Percentiles rank a stretch among this genome's conserved stretches.
These are phyloP conservation scores for Notodonta dromedarius DNA, from an alignment of 2,888 invertebrate genomes.

Conservation along the genomic window DNA sequence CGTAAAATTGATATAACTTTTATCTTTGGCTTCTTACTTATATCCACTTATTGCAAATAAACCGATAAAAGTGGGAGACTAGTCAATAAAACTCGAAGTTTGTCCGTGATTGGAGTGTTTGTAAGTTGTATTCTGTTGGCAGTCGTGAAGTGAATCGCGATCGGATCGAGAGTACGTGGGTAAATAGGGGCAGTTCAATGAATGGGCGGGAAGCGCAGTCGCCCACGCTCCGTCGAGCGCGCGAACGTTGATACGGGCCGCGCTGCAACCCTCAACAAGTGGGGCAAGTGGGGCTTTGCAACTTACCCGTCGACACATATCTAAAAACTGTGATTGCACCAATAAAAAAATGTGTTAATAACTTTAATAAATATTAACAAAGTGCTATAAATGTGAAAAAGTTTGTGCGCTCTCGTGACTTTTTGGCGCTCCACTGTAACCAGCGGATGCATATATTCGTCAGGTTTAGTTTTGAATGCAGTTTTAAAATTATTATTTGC, in stretches of 20 bases:
- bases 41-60: conserved; percentile 2
- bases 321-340: conserved; percentile 18
- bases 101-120: conserved; percentile 27
- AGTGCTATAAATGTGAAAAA: conserved; percentile 30
- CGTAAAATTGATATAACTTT: not conserved
- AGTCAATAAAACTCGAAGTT: conserved; percentile 20
- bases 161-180: conserved; percentile 58
- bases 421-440: conserved; percentile 30
- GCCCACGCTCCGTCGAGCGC: conserved; percentile 77
- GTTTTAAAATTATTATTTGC: too few relatives aligned
- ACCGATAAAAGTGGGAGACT: conserved; percentile 2
- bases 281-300: conserved; percentile 42
- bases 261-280: conserved; percentile 69
- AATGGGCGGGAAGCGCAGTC: conserved; percentile 80
- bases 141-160: conserved; percentile 43
- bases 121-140: conserved; percentile 26
- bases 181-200: conserved; percentile 62
- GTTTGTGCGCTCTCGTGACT: conserved; percentile 36
- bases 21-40: not conserved
- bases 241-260: conserved; percentile 69
- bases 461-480: conserved; percentile 11
- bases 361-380: conserved; percentile 1
- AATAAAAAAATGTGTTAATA: not conserved
- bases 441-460: conserved; percentile 44
- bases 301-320: conserved; percentile 41